Base-by-base conservation (phyloP, 30 jellyfish, hydroid and myxozoan genomes). In the Chrysaora quinquecirrha region DNA sequence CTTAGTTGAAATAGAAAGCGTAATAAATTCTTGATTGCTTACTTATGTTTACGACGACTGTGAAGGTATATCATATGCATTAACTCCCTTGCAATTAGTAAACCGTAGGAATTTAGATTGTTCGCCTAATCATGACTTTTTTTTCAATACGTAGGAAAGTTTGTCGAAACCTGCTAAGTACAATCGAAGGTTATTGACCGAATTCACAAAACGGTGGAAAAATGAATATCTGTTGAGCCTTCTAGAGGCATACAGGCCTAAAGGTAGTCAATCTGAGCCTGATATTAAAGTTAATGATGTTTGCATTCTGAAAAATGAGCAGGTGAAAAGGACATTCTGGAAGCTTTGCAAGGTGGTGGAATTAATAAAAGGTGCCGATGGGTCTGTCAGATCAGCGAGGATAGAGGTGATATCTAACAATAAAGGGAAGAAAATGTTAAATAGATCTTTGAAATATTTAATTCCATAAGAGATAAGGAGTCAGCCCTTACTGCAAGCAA, bases 301-400 rank as follows among this genome's bases (percentile, higher is more conserved):
- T 31, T 19, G 58, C 12, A 60, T 76, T 9, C 34, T 76, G 35
- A 76, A 35, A 30, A 76, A 76, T 76, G 88, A 76, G 22, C 79
- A 52, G 81, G 79, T 61, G 34, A 54, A 76, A 28, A 62, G 80
- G 58, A 54, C 80, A 11, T 76, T 76, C 46, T 76, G 88, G 88
- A 76, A 63, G 35, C 62, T 76, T 20, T 76, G 88, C 80, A 76
- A 38, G 21, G 88, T 76, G 20, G 88, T 54, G 79, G 88, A 76
- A 66, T 48, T 52, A 62, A 19, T 76, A 28, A 30, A 16, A 52
- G 88, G 88, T n/a, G 30, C 66, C n/a, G 88, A 76, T 62, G 88
- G 88, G 19, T 23, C 62, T 18, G 21, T 76, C 33, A 33, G 88
- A 56, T 34, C 81, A 52, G 88, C 88, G 25, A 76, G 0, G 65